phyloP scores from a whole-genome alignment of 2,888 invertebrate species.

The Drepana falcataria region DNA sequence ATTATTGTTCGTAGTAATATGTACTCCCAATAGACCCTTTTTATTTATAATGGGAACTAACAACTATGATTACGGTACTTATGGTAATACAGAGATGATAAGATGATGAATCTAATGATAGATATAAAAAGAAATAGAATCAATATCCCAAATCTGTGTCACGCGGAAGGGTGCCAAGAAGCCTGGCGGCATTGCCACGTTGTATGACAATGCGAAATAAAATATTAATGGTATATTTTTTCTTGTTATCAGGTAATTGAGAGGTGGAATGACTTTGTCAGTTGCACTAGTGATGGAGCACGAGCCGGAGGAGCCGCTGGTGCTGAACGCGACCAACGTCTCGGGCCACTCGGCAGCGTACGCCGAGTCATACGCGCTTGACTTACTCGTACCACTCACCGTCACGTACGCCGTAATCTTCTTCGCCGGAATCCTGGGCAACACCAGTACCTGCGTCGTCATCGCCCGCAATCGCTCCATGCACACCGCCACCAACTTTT shows the following conservation, averaged over 20 bases:
- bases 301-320: conserved; percentile 33
- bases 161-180: too few species aligned
- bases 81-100: too few species aligned
- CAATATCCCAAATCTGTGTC: too few species aligned
- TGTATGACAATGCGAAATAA: too few species aligned
- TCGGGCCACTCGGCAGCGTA: conserved; percentile 33
- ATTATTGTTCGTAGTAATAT: too few species aligned
- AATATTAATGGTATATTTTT: conserved; percentile 14
- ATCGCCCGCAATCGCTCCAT: conserved; percentile 87
- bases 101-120: too few species aligned
- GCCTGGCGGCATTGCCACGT: too few species aligned
- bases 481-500: conserved; percentile 92
- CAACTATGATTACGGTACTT: too few species aligned
- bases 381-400: conserved; percentile 82
- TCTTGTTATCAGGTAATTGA: conserved; percentile 41
- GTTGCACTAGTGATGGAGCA: conserved; percentile 37
- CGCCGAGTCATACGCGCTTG: conserved; percentile 75
- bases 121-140: too few species aligned
- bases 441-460: conserved; percentile 88
- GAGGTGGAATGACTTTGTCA: conserved; percentile 27
- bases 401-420: conserved; percentile 83
- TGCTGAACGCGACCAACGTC: conserved; percentile 47
- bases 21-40: too few species aligned
- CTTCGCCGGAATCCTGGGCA: conserved; percentile 86
- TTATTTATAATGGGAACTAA: too few species aligned